Evolutionary conservation across 2,888 invertebrate genomes (phyloP).

Genomic region (Cremastobaeus sp.): DNA sequence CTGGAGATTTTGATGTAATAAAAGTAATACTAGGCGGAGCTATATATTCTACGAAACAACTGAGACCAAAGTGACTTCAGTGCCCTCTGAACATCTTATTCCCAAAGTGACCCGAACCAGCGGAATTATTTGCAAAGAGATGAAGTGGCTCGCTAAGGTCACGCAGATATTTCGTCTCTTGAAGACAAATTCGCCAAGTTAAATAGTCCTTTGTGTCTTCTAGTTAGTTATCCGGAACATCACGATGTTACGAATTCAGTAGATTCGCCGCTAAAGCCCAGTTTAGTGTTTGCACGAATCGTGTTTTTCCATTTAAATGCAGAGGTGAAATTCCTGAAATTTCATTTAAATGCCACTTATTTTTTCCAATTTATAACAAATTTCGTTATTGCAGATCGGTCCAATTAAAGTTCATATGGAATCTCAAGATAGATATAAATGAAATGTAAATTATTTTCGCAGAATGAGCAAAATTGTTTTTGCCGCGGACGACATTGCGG

Average conservation of each 20-base stretch:
- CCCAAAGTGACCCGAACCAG: conserved; percentile 30
- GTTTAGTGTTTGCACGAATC: conserved; percentile 13
- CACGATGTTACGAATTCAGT: too few relatives aligned
- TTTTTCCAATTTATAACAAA: conserved; percentile 13
- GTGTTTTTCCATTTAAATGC: too few relatives aligned
- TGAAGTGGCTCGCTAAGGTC: conserved; percentile 26
- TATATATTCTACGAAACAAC: conserved; percentile 48
- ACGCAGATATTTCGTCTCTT: conserved; percentile 32
- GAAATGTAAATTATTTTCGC: conserved; percentile 49
- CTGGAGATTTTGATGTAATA: conserved; percentile 14
- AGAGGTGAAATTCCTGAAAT: too few relatives aligned
- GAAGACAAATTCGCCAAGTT: conserved; percentile 29
- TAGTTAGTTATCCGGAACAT: background rate
- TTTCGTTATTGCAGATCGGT: conserved; percentile 21
- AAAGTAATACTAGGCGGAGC: conserved; percentile 29
- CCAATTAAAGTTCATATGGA: conserved; percentile 24
- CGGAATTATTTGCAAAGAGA: conserved; percentile 33
- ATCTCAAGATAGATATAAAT: conserved; percentile 14
- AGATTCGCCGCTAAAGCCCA: background rate
- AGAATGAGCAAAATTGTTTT: conserved; percentile 60
- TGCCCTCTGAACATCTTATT: conserved; percentile 23
- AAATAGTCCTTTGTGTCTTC: conserved; percentile 63
- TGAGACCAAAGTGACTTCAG: conserved; percentile 36
- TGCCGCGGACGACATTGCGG: conserved; percentile 58
- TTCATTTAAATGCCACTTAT: background rate